Base-by-base conservation (phyloP, 2,797 vertebrate genomes). In the Hapalemur alaotrensis region DNA sequence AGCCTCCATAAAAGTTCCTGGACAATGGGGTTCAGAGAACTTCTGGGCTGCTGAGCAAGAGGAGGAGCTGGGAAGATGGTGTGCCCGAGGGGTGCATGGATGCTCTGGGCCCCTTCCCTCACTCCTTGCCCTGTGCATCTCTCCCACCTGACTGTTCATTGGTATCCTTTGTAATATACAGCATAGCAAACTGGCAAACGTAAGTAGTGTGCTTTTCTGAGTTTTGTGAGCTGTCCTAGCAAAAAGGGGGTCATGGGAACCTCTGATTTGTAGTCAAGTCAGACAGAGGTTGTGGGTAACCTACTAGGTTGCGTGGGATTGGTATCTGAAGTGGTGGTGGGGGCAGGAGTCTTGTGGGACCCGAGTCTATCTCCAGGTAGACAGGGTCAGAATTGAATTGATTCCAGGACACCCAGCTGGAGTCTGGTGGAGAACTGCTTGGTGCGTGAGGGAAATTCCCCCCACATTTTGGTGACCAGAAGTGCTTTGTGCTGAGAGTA, bases 71-170 rank as follows among this genome's bases (percentile, higher is more conserved):
- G 14, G 25, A 52, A 38, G 54, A 38, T 28, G 20, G 4, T 10
- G 17, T 7, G 25, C 13, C 17, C 1, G 0, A 7, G n/a, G 12
- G 5, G 23, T 23, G 0, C 23, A 1, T 2, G 25, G 32, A 15
- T 7, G n/a, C 32, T 18, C 63, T 20, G 25, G 1, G 6, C 2
- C 32, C 4, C 11, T 15, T 2, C 10, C 32, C n/a, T 5, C 1
- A 5, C 13, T 6, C 59, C 80, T 63, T 41, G 67, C 12, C 67
- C 67, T 14, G 1, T 5, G 18, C 18, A 14, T 72, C 28, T 15
- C 52, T 9, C 14, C 54, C 18, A 14, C 67, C 79, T 17, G 50
- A 18, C 89, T 73, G 18, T 14, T 8, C 28, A 30, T 20, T 32
- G 46, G 32, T 13, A 59, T 35, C 78, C 65, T 70, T 23, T n/a